Conservation (phyloP, 2,797 vertebrate genomes). For the Leuciscus waleckii region DNA sequence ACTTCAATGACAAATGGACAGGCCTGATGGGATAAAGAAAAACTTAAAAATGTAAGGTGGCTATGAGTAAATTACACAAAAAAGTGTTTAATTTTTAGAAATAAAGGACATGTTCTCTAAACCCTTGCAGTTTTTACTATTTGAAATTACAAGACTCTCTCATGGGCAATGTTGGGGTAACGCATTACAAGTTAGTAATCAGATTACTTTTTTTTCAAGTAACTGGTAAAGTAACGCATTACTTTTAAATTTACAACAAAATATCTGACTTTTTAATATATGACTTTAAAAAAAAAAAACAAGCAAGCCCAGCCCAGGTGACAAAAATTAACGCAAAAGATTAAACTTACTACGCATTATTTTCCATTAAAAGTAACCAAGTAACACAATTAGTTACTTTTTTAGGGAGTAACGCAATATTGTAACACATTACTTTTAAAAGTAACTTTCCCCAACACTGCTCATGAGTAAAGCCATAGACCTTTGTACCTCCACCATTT, state of each 20-base stretch:
- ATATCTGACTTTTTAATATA: background rate
- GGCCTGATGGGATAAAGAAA: conserved; percentile 74
- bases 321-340: background rate
- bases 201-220: background rate
- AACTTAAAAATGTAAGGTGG: background rate
- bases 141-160: background rate
- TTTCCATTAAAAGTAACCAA: background rate
- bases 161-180: background rate
- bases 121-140: background rate
- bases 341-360: background rate
- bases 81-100: background rate
- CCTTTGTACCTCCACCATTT: conserved; percentile 84
- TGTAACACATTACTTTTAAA: background rate
- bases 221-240: background rate
- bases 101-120: conserved; percentile 1
- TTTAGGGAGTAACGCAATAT: background rate
- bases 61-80: background rate
- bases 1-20: conserved; percentile 88
- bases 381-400: background rate
- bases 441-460: background rate
- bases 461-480: background rate
- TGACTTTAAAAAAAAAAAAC: too few relatives aligned
- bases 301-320: background rate
- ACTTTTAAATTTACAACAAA: background rate
- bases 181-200: background rate